phyloP scores from a whole-genome alignment of 2,113 vertebrate genomes.

The Ceyx cyanopectus region DNA sequence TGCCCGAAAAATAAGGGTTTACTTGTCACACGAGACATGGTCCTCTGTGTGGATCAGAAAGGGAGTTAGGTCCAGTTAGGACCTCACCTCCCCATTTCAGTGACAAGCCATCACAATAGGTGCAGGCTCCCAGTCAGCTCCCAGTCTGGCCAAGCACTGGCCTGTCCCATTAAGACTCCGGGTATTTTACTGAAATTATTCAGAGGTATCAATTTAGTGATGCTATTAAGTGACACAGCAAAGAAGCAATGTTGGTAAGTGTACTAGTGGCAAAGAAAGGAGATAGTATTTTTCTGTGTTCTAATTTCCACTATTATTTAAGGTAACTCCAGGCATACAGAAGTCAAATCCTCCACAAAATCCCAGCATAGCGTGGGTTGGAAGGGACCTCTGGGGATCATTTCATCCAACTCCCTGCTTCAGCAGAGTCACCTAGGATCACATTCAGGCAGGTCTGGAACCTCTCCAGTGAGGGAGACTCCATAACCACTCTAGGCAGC shows the following conservation, averaged over 20 bases:
- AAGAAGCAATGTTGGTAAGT: background rate
- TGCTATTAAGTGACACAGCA: background rate
- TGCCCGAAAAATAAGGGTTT: background rate
- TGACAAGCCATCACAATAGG: background rate
- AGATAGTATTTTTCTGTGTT: background rate
- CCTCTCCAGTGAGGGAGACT: too few relatives aligned
- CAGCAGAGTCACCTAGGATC: too few relatives aligned
- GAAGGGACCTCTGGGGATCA: too few relatives aligned
- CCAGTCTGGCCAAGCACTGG: background rate
- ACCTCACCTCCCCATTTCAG: background rate
- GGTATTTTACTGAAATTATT: background rate
- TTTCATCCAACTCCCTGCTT: too few relatives aligned
- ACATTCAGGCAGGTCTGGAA: too few relatives aligned
- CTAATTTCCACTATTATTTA: background rate
- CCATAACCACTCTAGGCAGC: too few relatives aligned
- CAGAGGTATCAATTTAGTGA: background rate
- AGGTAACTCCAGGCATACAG: background rate
- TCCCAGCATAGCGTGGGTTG: too few relatives aligned
- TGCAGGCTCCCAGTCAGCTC: background rate
- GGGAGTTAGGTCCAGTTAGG: background rate
- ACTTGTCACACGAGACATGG: background rate
- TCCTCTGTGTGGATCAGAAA: background rate
- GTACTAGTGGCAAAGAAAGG: background rate
- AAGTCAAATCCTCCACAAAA: background rate
- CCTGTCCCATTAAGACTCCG: background rate